Evolutionary conservation across 2,113 vertebrate species (phyloP).

Genomic region (Leptobrachium ailaonicum): DNA sequence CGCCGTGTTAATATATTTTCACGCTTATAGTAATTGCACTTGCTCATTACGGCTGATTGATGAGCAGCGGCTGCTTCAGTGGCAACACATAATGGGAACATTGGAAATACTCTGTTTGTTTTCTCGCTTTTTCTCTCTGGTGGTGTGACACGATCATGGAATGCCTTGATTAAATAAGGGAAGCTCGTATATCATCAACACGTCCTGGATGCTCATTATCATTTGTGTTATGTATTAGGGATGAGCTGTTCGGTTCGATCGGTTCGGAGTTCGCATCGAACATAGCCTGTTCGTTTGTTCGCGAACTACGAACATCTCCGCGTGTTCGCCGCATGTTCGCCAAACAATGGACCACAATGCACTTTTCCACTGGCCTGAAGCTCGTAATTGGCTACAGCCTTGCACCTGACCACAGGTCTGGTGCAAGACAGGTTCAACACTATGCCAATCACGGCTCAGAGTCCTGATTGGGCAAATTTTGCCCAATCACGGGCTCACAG

Average conservation of each 20-base stretch:
- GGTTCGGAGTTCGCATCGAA: too few relatives aligned
- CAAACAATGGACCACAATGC: too few relatives aligned
- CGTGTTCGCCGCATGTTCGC: too few relatives aligned
- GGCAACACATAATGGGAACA: conserved; percentile 10
- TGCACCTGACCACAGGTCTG: too few relatives aligned
- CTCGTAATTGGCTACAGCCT: too few relatives aligned
- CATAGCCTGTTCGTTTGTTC: too few relatives aligned
- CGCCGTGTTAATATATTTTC: background rate
- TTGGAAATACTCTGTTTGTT: background rate
- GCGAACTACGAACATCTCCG: too few relatives aligned
- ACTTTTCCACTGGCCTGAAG: too few relatives aligned
- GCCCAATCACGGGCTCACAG: too few relatives aligned
- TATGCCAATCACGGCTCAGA: too few relatives aligned
- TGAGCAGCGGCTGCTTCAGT: conserved; percentile 3
- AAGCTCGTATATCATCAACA: background rate
- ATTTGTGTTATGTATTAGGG: background rate
- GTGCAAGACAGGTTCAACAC: too few relatives aligned
- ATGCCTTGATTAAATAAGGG: background rate
- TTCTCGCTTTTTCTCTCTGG: background rate
- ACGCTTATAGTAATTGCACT: background rate
- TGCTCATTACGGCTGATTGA: conserved; percentile 25
- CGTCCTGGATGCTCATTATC: background rate
- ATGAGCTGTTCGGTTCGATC: background rate
- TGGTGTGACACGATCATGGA: background rate
- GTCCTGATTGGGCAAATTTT: too few relatives aligned